Evolutionary conservation across 2,113 vertebrate species (phyloP), one percentile per base, ranked within the genome.

Genomic region (Sprattus sprattus): DNA sequence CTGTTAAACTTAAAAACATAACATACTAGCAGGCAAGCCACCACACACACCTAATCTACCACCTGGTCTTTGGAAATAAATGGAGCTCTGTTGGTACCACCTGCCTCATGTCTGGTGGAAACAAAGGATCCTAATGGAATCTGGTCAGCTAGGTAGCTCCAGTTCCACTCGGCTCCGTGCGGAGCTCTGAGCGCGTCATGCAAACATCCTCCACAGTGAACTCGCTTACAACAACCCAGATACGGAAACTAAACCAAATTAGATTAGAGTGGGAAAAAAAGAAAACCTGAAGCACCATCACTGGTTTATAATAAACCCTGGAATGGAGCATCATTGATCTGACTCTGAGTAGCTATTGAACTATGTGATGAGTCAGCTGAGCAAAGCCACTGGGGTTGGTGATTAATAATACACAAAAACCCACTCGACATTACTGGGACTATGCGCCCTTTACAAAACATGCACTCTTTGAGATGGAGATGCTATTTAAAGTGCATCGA

Each of bases 401-500:
- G 71, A 83, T 85, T 83, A 88, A 85, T 83, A 82, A 83, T 81
- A 82, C 75, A 85, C 87, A 52, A 71, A 49, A 32, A 1, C 39
- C 16, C 81, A 78, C 71, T 78, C 28, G 16, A 32, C 71, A 32
- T 78, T 13, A 32, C 71, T 15, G 28, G 71, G 71, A 78, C 71
- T 16, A 13, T 32, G 25, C 39, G 71, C 71, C 71, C 71, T 78
- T 78, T 39, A 78, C 71, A 39, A 78, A 32, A 15, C 71, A 39
- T 4, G 32, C 71, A 32, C 71, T 78, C 71, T 39, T 52, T 45
- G 32, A 15, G 49, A 45, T 39, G 20, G 52, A 60, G 9, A 57
- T 16, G 82, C 54, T 83, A 78, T 39, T 78, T 78, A 78, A 32
- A 78, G 71, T 78, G 71, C 71, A 78, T 78, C 71, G 39, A 78